Evolutionary conservation across 2,888 invertebrate genomes (phyloP).

Genomic region (Drosophila rubida): DNA sequence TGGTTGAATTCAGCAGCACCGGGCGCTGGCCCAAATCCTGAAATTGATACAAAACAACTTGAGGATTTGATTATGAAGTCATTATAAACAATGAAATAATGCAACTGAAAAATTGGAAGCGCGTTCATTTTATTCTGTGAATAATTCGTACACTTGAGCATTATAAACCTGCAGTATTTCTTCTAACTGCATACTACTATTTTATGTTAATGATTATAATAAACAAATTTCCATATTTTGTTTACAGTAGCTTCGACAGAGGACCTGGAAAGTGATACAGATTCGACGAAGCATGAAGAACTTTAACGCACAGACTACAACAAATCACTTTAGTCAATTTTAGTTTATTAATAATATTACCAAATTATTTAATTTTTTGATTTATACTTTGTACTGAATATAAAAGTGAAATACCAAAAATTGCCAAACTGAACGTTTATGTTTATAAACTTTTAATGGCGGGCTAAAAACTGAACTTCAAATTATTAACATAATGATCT

Average conservation of each 20-base stretch:
- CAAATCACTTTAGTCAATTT: constrained; percentile 38
- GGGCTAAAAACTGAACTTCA: background rate
- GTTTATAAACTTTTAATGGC: background rate
- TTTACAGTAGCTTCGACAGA: constrained; percentile 39
- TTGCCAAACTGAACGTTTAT: constrained; percentile 32
- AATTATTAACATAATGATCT: too few relatives aligned
- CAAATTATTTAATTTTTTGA: constrained; percentile 13
- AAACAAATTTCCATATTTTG: constrained; percentile 33
- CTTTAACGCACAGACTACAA: constrained; percentile 45
- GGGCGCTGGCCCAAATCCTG: constrained; percentile 77
- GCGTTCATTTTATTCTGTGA: constrained; percentile 80
- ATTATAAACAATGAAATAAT: constrained; percentile 63
- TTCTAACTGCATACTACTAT: constrained; percentile 33
- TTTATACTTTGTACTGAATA: constrained; percentile 1
- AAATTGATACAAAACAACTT: constrained; percentile 83
- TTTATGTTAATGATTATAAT: constrained; percentile 13
- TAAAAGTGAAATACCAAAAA: constrained; percentile 37
- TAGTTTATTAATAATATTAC: constrained; percentile 30
- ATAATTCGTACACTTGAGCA: constrained; percentile 62
- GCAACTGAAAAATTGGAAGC: constrained; percentile 13
- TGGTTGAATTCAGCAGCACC: constrained; percentile 85
- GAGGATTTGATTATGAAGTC: constrained; percentile 85
- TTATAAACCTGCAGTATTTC: constrained; percentile 57
- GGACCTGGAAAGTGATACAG: constrained; percentile 25
- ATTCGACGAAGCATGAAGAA: constrained; percentile 23